Conservation (phyloP, 2,113 vertebrate species). For the Xyrauchen texanus region DNA sequence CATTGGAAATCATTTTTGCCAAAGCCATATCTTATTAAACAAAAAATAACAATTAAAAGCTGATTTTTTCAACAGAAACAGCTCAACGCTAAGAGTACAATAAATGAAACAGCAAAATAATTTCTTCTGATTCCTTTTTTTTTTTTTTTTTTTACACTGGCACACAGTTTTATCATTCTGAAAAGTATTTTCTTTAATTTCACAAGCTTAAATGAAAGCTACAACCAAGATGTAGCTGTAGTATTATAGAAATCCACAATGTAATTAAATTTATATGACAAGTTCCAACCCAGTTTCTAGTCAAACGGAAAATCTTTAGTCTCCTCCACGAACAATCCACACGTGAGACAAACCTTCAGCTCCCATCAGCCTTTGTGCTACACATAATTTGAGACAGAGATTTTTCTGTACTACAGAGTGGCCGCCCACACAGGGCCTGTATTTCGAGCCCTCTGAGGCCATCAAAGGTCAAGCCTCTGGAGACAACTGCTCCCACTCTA, state of each 20-base stretch:
- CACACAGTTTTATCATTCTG: background rate
- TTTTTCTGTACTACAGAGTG: conserved; percentile 41
- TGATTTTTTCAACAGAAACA: too few relatives aligned
- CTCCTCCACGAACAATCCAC: background rate
- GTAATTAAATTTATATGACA: conserved; percentile 6
- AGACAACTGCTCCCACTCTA: conserved; percentile 56
- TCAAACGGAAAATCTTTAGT: background rate
- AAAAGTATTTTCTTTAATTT: conserved; percentile 37
- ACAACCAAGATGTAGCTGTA: conserved; percentile 2
- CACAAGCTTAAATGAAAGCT: conserved; percentile 25
- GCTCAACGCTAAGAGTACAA: too few relatives aligned
- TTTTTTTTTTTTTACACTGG: too few relatives aligned
- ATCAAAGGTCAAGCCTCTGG: conserved; percentile 63
- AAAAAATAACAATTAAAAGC: too few relatives aligned
- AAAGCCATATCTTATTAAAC: too few relatives aligned
- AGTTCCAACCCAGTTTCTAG: background rate
- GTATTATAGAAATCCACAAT: conserved; percentile 11
- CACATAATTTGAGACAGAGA: conserved; percentile 58
- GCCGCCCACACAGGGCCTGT: conserved; percentile 50
- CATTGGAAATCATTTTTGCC: too few relatives aligned
- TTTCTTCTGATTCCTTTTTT: too few relatives aligned
- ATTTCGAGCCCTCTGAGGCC: conserved; percentile 59
- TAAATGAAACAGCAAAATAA: too few relatives aligned
- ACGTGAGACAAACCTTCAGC: conserved; percentile 37
- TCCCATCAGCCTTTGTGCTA: conserved; percentile 32